Conservation (phyloP, 2,797 vertebrate species). For the Echeneis naucrates region DNA sequence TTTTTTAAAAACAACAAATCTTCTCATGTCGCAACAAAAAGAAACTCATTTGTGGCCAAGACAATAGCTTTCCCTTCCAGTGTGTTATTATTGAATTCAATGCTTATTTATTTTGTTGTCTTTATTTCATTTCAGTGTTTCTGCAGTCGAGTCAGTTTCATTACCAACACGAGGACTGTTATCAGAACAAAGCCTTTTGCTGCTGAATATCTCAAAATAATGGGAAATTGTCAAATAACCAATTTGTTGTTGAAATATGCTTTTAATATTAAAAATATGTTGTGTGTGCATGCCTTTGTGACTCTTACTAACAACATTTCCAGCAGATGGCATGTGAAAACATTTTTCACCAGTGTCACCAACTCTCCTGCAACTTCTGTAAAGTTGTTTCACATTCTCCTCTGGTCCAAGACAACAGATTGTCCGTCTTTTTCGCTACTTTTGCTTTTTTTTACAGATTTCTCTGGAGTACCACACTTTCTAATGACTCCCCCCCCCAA, state of each 20-base stretch:
- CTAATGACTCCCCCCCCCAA: too few species aligned
- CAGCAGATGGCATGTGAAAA: conserved; percentile 46
- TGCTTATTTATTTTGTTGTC: neutral
- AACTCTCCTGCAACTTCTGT: conserved; percentile 21
- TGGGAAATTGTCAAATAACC: neutral
- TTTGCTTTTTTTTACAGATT: too few species aligned
- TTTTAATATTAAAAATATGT: conserved; percentile 4
- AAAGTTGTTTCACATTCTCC: neutral
- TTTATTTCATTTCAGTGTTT: neutral
- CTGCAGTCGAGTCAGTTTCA: neutral
- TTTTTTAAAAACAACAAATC: too few species aligned
- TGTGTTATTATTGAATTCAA: conserved; percentile 1
- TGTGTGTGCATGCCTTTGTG: neutral
- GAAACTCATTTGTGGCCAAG: conserved; percentile 11
- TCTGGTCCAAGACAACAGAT: conserved; percentile 9
- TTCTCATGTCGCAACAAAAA: neutral
- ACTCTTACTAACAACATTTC: conserved; percentile 2
- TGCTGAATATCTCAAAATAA: neutral
- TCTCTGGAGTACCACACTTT: neutral
- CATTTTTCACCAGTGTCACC: conserved; percentile 6
- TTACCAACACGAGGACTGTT: neutral
- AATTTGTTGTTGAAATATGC: neutral
- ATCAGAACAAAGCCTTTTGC: neutral
- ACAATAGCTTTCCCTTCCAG: neutral
- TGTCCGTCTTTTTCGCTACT: too few species aligned